Percentiles rank a stretch among this genome's conserved stretches.
Conservation (phyloP, 2,797 vertebrate genomes). For the Aratinga solstitialis region DNA sequence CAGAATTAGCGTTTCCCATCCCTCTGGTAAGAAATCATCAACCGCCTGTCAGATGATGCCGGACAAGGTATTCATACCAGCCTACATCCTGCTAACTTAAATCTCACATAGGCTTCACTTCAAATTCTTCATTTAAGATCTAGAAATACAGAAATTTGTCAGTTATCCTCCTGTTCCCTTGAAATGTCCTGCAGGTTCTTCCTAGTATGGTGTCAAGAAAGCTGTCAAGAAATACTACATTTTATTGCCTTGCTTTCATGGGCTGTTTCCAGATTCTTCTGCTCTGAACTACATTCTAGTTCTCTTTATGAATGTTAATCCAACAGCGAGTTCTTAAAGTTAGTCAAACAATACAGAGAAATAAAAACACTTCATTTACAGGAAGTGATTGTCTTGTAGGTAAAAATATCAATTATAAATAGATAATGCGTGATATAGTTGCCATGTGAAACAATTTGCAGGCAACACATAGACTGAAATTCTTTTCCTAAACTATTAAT, state of each 20-base stretch:
- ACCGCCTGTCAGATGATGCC: not conserved
- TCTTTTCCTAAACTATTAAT: constrained; percentile 32
- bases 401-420: not conserved
- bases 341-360: not conserved
- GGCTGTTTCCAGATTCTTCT: not conserved
- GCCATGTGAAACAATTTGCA: not conserved
- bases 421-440: not conserved
- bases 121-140: not conserved
- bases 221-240: not conserved
- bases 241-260: not conserved
- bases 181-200: not conserved
- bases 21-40: not conserved
- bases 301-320: not conserved
- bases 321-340: not conserved
- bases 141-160: not conserved
- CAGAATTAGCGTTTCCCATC: not conserved
- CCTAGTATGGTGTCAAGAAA: not conserved
- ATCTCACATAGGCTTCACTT: not conserved
- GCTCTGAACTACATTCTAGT: not conserved
- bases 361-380: not conserved
- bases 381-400: not conserved
- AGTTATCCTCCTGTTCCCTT: not conserved
- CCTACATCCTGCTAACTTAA: not conserved
- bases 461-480: not conserved
- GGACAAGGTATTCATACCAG: not conserved